These are phyloP conservation scores for Sciurus niger DNA, from an alignment of 2,113 vertebrate genomes.

Conservation along the genomic window DNA sequence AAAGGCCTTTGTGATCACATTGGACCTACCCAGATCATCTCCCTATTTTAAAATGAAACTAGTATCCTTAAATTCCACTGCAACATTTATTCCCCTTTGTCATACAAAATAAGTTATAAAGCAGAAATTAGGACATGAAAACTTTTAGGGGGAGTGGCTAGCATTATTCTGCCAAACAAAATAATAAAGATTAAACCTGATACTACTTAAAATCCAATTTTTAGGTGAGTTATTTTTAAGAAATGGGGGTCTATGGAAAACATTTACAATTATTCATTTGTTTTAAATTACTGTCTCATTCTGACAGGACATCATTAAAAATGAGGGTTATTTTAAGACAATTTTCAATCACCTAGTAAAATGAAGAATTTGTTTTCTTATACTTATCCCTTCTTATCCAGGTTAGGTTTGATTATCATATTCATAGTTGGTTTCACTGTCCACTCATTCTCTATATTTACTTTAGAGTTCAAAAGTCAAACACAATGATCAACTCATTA, in stretches of 20 bases:
- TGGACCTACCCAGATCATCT: neutral
- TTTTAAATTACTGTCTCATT: neutral
- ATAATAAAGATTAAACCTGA: neutral
- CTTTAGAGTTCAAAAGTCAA: slow-evolving; percentile 1
- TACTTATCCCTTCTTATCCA: neutral
- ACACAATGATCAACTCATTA: neutral
- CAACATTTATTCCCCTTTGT: neutral
- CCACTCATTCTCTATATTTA: neutral
- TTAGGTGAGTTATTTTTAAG: neutral
- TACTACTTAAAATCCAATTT: neutral
- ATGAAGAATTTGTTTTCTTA: neutral
- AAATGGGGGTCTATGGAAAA: neutral
- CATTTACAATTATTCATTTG: neutral
- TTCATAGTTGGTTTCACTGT: neutral
- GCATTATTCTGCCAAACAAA: neutral
- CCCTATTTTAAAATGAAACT: neutral
- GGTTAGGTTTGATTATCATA: neutral
- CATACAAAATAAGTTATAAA: neutral
- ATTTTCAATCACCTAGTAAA: neutral
- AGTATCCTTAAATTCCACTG: neutral
- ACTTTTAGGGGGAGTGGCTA: no score
- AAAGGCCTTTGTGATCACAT: neutral
- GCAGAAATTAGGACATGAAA: neutral
- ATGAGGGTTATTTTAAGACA: neutral
- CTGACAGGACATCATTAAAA: neutral